Conservation (phyloP, 2,888 invertebrate genomes). For the Andrena bucephala region DNA sequence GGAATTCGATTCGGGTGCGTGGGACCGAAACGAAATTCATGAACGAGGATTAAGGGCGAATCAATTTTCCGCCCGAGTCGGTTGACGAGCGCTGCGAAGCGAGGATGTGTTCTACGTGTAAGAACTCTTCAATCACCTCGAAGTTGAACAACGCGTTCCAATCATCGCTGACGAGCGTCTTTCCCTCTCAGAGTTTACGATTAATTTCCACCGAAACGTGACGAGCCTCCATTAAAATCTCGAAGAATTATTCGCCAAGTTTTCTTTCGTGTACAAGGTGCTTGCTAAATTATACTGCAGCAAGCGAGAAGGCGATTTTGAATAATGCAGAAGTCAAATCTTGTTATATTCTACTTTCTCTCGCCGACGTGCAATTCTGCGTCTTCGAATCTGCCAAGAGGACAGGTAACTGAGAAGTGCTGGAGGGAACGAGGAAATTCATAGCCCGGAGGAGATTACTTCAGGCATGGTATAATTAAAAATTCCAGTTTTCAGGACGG, state of each 20-base stretch:
- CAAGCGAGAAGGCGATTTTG: too few relatives aligned
- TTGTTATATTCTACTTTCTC: neutral
- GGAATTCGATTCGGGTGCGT: conserved; percentile 15
- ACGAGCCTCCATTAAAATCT: neutral
- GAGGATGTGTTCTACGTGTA: neutral
- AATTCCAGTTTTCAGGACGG: conserved; percentile 15
- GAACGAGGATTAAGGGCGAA: conserved; percentile 22
- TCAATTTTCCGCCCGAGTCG: conserved; percentile 37
- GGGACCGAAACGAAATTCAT: conserved; percentile 14
- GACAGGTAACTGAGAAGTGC: conserved; percentile 29
- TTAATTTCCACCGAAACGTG: neutral
- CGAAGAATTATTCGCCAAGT: neutral
- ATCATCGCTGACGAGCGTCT: neutral
- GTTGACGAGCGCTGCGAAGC: neutral
- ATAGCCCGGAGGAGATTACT: conserved; percentile 14
- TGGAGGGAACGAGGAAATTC: neutral
- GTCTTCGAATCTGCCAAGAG: neutral
- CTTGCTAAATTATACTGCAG: neutral
- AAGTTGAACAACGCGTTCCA: neutral
- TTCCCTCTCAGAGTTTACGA: neutral
- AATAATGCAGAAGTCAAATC: too few relatives aligned
- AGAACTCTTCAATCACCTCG: neutral
- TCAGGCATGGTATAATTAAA: conserved; percentile 36
- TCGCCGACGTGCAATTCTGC: neutral
- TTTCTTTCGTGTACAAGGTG: neutral